Base-by-base conservation (phyloP, 2,797 vertebrate genomes). In the Bovichtus variegatus region DNA sequence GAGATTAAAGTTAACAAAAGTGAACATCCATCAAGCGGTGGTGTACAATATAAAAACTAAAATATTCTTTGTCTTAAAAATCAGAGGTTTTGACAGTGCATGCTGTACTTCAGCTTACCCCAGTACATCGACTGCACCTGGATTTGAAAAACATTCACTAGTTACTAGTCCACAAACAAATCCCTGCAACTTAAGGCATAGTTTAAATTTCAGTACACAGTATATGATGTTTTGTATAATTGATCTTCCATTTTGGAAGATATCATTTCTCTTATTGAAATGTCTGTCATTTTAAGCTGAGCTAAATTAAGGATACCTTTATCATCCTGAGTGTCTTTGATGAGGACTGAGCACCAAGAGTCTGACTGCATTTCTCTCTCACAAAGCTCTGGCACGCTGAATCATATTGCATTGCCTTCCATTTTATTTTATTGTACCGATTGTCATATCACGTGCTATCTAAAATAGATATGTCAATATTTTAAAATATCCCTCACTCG, bases 391-490 rank as follows among this genome's bases (percentile, higher is more conserved):
- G 50, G 23, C 55, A 40, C 40, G 40, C 29, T 40, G 38, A 70
- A 19, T 34, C 15, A 41, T 18, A 54, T 38, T 44, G 18, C 55
- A 27, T 41, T 43, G 34, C 47, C 62, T 63, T 50, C 1, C 11
- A 59, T 80, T 68, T 61, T 74, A 61, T 69, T 73, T 61, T 41
- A 57, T 68, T 58, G 38, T 58, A 60, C 73, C 62, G 49, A 67
- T 66, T 41, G 65, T 71, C 23, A 64, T 18, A 69, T 85, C 61
- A 78, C 60, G 53, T 55, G 66, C 62, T 38, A 71, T 70, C 79
- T 53, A 60, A 84, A 87, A 83, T 86, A 43, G 57, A 73, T 80
- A 81, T 88, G 76, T 82, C 54, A 68, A 61, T 86, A 70, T 84
- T 80, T 84, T 71, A 74, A 79, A 84, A 79, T 82, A 78, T 82